Evolutionary conservation across 2,113 vertebrate genomes (phyloP).

Genomic region (Passer montanus): DNA sequence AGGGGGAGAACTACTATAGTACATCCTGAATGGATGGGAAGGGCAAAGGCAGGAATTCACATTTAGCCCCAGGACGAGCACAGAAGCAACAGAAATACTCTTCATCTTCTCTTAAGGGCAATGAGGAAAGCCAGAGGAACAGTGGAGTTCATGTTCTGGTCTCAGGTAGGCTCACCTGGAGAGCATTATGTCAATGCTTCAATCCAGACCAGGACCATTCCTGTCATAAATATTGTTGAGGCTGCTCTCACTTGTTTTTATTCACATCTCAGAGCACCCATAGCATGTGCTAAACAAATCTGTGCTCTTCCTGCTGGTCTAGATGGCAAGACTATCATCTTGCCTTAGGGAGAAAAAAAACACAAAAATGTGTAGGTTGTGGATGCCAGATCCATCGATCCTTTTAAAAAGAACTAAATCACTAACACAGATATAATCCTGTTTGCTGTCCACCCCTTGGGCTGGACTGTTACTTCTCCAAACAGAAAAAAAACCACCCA

Average conservation of each 20-base stretch:
- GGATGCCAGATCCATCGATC: not conserved
- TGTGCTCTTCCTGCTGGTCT: not conserved
- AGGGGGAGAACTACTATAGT: not conserved
- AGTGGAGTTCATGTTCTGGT: not conserved
- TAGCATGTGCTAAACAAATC: not conserved
- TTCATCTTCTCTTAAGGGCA: not conserved
- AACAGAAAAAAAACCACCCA: not conserved
- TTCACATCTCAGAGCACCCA: not conserved
- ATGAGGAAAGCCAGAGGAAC: not conserved
- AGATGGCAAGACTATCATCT: not conserved
- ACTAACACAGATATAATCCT: not conserved
- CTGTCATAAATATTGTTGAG: not conserved
- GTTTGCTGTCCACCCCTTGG: too few species aligned
- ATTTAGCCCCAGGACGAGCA: not conserved
- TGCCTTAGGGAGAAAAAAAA: not conserved
- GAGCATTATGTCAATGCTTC: not conserved
- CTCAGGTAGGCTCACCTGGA: not conserved
- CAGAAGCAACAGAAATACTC: not conserved
- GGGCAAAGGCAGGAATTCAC: not conserved
- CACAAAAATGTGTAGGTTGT: not conserved
- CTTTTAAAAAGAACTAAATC: not conserved
- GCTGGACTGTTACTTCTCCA: not conserved
- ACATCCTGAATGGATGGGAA: not conserved
- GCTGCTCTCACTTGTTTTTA: not conserved
- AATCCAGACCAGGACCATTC: not conserved